Evolutionary conservation across 1,140 invertebrate genomes (phyloP), one percentile per base, ranked within the genome.

Genomic region (Calephelis nemesis): DNA sequence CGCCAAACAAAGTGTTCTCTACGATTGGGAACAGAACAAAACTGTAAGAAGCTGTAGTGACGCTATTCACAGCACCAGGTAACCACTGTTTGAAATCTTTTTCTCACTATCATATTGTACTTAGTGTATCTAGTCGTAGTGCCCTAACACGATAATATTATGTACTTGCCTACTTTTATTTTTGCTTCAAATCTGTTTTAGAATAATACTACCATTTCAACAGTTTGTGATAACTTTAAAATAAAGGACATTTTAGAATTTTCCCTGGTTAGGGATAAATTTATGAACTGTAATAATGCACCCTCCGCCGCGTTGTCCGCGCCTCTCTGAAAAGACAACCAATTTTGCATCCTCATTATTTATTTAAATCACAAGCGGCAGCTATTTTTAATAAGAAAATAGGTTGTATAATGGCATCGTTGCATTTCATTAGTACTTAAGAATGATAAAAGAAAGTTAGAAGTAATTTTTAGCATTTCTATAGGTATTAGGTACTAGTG

Each of bases 291-390:
- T 88, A 83, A 85, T 83, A 87, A 82, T 77, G 72, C 73, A 65
- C 68, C 78, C 84, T 30, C 4, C 30, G 30, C 83, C 75, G 78
- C 75, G 65, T 58, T 75, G 54, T 73, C 73, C 63, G 73, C 75
- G 73, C 62, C 66, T 74, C 68, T n/a, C 81, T 83, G 77, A 81
- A 86, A 87, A 88, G 90, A 86, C 78, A 90, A 89, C 82, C 81
- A 91, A 92, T 92, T 91, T 90, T 84, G 85, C 81, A 83, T 82
- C 83, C 86, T 90, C 87, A 92, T 92, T 92, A 92, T 90, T 92
- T 92, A 92, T 92, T 92, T 90, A 92, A 92, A 92, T 90, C 85
- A 91, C 86, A 92, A 86, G 81, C 77, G 76, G 84, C 79, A 85
- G 88, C 10, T 12, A 58, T 39, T 58, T 58, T 39, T 58, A 58